These are phyloP conservation scores for Oenanthe oenanthe DNA, from an alignment of 2,113 vertebrate species.

Conservation along the genomic window DNA sequence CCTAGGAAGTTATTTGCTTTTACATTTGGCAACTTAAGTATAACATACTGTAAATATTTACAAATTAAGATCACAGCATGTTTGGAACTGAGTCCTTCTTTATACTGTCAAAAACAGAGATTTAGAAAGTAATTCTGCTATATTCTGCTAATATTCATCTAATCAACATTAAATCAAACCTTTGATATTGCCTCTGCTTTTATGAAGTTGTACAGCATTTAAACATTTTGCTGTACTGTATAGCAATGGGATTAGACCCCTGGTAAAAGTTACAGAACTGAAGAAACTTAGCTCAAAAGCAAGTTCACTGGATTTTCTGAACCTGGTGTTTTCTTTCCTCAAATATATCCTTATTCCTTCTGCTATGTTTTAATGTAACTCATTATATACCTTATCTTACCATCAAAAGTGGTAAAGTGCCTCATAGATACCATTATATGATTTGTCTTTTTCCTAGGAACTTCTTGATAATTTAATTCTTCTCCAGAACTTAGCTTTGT, in stretches of 20 bases:
- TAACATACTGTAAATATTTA: neutral
- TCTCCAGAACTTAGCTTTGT: neutral
- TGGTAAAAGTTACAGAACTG: neutral
- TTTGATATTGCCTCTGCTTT: neutral
- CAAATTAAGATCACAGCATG: neutral
- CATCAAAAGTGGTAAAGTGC: neutral
- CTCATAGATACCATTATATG: neutral
- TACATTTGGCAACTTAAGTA: neutral
- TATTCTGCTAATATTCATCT: neutral
- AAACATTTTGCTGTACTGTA: neutral
- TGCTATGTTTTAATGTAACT: neutral
- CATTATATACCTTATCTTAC: neutral
- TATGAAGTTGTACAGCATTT: neutral
- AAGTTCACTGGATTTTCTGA: neutral
- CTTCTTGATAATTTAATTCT: neutral
- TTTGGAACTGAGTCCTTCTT: neutral
- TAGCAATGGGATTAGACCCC: neutral
- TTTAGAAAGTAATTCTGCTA: neutral
- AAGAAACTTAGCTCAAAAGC: neutral
- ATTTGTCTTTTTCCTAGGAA: neutral
- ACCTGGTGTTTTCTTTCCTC: neutral
- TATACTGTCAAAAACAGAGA: neutral
- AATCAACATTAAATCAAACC: neutral
- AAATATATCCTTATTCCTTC: neutral
- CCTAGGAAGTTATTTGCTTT: neutral